phyloP scores from a whole-genome alignment of 2,888 invertebrate species.

The Cenopis cana region DNA sequence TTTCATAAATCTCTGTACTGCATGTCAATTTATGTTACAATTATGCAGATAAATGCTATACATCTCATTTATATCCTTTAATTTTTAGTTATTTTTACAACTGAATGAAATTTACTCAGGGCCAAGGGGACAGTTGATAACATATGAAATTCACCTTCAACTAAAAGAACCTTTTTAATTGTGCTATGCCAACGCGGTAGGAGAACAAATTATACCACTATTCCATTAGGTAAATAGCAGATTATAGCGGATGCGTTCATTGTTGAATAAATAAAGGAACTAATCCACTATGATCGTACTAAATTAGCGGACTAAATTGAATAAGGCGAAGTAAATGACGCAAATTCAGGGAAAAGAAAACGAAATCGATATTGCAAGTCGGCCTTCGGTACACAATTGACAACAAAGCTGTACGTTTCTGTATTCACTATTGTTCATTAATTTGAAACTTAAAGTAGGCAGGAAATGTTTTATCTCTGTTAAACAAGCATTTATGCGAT shows the following conservation, averaged over 20 bases:
- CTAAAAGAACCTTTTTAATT: background rate
- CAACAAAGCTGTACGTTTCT: conserved; percentile 35
- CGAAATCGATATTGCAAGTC: conserved; percentile 48
- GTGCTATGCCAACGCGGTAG: background rate
- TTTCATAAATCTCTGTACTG: conserved; percentile 49
- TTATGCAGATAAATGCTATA: conserved; percentile 2
- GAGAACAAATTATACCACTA: background rate
- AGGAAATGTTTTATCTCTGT: conserved; percentile 30
- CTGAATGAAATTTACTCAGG: background rate
- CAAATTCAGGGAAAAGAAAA: conserved; percentile 42
- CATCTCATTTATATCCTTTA: background rate
- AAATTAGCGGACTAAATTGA: conserved; percentile 8
- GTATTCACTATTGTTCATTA: conserved; percentile 43
- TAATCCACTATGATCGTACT: background rate
- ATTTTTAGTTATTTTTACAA: background rate
- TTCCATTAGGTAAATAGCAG: background rate
- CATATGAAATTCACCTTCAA: conserved; percentile 8
- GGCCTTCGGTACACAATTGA: conserved; percentile 46
- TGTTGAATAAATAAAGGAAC: background rate
- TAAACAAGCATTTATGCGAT: conserved; percentile 24
- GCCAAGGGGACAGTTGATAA: background rate
- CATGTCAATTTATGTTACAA: conserved; percentile 45
- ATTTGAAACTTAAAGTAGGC: conserved; percentile 19
- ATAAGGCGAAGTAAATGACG: conserved; percentile 29
- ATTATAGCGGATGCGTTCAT: background rate